Conservation (phyloP, 2,888 invertebrate species). For the Dryocosmus kuriphilus region DNA sequence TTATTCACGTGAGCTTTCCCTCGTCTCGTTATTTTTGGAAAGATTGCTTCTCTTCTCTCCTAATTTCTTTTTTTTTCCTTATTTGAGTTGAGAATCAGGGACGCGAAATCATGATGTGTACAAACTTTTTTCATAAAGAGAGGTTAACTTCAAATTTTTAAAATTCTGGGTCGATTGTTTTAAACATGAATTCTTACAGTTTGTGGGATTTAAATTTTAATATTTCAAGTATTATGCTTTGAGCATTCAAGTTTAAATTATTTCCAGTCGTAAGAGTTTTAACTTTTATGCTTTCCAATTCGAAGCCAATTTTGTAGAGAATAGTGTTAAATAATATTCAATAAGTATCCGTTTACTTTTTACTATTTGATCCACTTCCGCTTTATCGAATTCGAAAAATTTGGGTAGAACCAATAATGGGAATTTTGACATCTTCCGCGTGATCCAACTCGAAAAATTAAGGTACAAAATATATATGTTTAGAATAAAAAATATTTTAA, state of each 20-base stretch:
- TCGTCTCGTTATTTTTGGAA: conserved; percentile 13
- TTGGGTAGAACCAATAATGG: too few species aligned
- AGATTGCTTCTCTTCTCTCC: background rate
- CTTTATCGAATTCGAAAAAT: too few species aligned
- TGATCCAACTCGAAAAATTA: too few species aligned
- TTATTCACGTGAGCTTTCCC: conserved; percentile 24
- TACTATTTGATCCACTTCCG: too few species aligned
- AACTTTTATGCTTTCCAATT: too few species aligned
- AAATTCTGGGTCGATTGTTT: background rate
- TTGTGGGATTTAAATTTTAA: background rate
- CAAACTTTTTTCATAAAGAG: background rate
- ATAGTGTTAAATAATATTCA: too few species aligned
- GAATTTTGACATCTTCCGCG: too few species aligned
- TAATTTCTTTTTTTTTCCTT: background rate
- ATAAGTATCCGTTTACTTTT: too few species aligned
- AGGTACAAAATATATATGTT: too few species aligned
- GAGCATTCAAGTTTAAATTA: too few species aligned
- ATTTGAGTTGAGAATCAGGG: background rate
- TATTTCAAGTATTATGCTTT: background rate
- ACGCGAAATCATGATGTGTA: background rate
- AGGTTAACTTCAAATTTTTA: background rate
- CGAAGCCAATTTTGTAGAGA: too few species aligned
- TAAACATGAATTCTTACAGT: background rate
- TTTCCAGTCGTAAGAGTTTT: background rate
- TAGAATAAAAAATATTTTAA: too few species aligned